Base-by-base conservation (phyloP, 2,888 invertebrate genomes). In the Agrenia bidenticulata region DNA sequence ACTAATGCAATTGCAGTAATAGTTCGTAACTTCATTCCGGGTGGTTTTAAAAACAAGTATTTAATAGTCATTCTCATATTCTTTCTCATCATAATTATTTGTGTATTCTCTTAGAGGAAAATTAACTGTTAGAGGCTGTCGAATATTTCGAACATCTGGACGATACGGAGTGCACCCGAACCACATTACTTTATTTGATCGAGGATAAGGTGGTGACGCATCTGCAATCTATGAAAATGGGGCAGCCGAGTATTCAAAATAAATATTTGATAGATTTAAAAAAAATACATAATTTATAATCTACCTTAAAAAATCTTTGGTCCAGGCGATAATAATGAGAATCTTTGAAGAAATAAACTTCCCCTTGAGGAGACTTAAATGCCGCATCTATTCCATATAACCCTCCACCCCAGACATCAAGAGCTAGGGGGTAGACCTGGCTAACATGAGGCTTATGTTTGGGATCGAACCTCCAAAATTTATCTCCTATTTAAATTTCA, bases 271-370 rank as follows among this genome's bases (percentile, higher is more conserved):
- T 49, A 49, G n/a, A 49, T 13, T 49, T n/a, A n/a, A 19, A 17
- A 19, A n/a, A 17, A n/a, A n/a, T 7, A 7, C 50, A 49, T 49
- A n/a, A 49, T 7, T 49, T 19, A 19, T 39, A 39, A 7, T n/a
- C 11, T 42, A 70, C 68, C 54, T 63, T 55, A 24, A 66, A 71
- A 0, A 37, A 61, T 19, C 49, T 39, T 11, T 66, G 65, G 49
- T 74, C 66, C 32, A 75, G 62, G 50, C 64, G 41, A 65, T 67
- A 73, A 60, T 72, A 72, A 2, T 24, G 2, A 19, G 60, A 39
- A 23, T 61, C 65, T 39, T 64, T 66, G 27, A 74, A 72, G 60
- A 74, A 68, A 41, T 70, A 73, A 41, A 62, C 57, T 1, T 61
- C 27, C 5, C 65, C 69, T 42, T 67, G 63, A 0, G 68, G 64